Evolutionary conservation across 2,113 vertebrate species (phyloP).

Genomic region (Entelurus aequoreus): DNA sequence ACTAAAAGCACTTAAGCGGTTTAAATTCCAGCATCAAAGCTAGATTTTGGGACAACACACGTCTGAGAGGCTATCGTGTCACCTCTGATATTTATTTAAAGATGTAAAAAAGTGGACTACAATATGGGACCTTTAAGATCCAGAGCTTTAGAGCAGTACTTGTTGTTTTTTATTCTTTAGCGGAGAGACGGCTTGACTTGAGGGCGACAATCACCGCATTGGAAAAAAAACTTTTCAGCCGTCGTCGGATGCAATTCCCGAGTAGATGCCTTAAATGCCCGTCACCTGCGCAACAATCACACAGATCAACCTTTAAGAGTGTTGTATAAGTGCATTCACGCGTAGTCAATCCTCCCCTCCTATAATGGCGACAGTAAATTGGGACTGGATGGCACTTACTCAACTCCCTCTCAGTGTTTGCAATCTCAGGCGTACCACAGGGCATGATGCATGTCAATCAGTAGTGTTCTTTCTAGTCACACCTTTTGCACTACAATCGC

Average conservation of each 20-base stretch:
- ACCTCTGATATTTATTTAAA: no score
- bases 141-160: background rate
- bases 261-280: slow-evolving; percentile 80
- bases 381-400: slow-evolving; percentile 57
- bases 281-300: slow-evolving; percentile 77
- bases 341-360: slow-evolving; percentile 40
- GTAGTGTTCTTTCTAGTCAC: slow-evolving; percentile 15
- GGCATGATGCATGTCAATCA: slow-evolving; percentile 62
- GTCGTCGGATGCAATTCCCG: slow-evolving; percentile 67
- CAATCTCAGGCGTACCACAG: slow-evolving; percentile 64
- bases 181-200: slow-evolving; percentile 89
- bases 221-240: slow-evolving; percentile 13
- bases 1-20: no score
- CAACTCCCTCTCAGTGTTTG: slow-evolving; percentile 56
- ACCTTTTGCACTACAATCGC: slow-evolving; percentile 62
- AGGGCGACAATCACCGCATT: slow-evolving; percentile 73
- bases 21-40: no score
- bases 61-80: no score
- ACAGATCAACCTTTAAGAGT: slow-evolving; percentile 32
- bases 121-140: slow-evolving; percentile 71
- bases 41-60: no score
- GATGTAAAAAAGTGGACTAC: no score
- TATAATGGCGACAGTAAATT: no score
- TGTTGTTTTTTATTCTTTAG: background rate
- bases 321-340: slow-evolving; percentile 62